Conservation (phyloP, 2,888 invertebrate genomes). For the Pheosia tremula region DNA sequence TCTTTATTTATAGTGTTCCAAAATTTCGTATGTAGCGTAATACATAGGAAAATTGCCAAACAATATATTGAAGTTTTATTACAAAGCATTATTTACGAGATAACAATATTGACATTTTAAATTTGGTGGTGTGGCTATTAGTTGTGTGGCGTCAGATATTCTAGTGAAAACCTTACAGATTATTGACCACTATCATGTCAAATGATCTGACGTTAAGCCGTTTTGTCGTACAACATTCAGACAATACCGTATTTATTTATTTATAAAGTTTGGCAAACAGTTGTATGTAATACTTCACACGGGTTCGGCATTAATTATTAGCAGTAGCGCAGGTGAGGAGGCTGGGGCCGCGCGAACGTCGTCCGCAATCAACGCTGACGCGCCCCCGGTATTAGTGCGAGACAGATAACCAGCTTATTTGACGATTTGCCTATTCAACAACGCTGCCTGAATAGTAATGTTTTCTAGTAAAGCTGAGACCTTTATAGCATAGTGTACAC, state of each 20-base stretch:
- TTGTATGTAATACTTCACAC: not conserved
- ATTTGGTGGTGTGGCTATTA: too few species aligned
- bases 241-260: not conserved
- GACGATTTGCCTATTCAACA: slow-evolving; percentile 17
- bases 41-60: too few species aligned
- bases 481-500: not conserved
- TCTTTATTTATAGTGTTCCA: too few species aligned
- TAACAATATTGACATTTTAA: too few species aligned
- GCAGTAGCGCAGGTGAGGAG: slow-evolving; percentile 46
- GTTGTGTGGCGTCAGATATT: too few species aligned
- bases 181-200: not conserved
- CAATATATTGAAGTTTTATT: too few species aligned
- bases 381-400: slow-evolving; percentile 32
- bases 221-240: not conserved
- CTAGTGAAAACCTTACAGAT: not conserved
- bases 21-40: too few species aligned
- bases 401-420: slow-evolving; percentile 38
- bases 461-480: not conserved
- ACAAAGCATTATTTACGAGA: too few species aligned
- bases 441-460: slow-evolving; percentile 6
- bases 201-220: not conserved
- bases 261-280: not conserved
- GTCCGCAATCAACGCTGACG: slow-evolving; percentile 33
- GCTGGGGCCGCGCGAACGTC: slow-evolving; percentile 35
- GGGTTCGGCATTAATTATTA: slow-evolving; percentile 36